Evolutionary conservation across 2,888 invertebrate genomes (phyloP).

Genomic region (Cheilosia soror): DNA sequence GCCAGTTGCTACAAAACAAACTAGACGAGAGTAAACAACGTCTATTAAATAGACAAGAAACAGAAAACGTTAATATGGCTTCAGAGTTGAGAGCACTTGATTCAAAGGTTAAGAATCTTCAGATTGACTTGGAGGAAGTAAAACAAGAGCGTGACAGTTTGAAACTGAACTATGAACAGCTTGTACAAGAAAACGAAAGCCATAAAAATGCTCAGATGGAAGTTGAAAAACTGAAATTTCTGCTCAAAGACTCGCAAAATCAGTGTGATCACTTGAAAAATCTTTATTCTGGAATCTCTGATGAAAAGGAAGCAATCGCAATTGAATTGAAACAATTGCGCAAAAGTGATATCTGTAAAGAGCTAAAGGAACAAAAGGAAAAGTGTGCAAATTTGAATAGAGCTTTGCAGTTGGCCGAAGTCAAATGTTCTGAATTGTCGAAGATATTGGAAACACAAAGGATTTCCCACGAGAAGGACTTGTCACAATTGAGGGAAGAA

Average conservation of each 20-base stretch:
- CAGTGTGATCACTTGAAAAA: slow-evolving; percentile 86
- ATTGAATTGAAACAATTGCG: slow-evolving; percentile 86
- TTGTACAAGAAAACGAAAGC: slow-evolving; percentile 79
- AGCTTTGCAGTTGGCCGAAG: slow-evolving; percentile 80
- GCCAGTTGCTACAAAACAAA: slow-evolving; percentile 82
- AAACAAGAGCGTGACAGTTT: slow-evolving; percentile 80
- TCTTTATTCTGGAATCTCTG: slow-evolving; percentile 86
- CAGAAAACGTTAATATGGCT: slow-evolving; percentile 79
- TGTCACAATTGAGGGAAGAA: slow-evolving; percentile 78
- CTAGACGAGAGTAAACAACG: slow-evolving; percentile 82
- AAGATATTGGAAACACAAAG: slow-evolving; percentile 86
- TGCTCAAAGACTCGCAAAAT: slow-evolving; percentile 85
- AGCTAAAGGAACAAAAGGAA: slow-evolving; percentile 85
- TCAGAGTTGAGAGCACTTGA: slow-evolving; percentile 84
- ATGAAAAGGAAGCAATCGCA: slow-evolving; percentile 86
- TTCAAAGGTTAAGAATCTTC: slow-evolving; percentile 84
- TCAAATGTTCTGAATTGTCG: slow-evolving; percentile 80
- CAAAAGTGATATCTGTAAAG: slow-evolving; percentile 84
- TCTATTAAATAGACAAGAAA: slow-evolving; percentile 67
- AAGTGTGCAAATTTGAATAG: slow-evolving; percentile 85
- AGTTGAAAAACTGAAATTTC: slow-evolving; percentile 84
- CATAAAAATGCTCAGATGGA: slow-evolving; percentile 81
- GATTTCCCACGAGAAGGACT: slow-evolving; percentile 80
- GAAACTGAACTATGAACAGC: slow-evolving; percentile 78
- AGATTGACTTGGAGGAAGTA: slow-evolving; percentile 84